Evolutionary conservation across 2,113 vertebrate genomes (phyloP).

Genomic region (Stegostoma tigrinum): DNA sequence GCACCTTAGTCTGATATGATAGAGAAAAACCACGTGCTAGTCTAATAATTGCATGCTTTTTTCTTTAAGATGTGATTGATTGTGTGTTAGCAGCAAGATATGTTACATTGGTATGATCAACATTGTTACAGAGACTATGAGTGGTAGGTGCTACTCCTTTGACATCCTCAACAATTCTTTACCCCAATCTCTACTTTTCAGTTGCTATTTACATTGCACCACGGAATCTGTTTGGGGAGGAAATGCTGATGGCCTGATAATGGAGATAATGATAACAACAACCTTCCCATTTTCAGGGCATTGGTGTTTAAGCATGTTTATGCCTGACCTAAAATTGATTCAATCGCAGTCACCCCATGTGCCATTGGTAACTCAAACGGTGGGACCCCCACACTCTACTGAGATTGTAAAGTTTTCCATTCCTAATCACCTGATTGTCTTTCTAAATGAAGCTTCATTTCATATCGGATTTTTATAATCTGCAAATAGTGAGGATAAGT

Average conservation of each 20-base stretch:
- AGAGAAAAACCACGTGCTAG: too few species aligned
- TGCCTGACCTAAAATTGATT: background rate
- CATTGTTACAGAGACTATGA: too few species aligned
- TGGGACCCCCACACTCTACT: background rate
- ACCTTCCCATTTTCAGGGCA: background rate
- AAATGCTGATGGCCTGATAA: background rate
- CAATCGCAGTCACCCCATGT: background rate
- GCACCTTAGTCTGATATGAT: too few species aligned
- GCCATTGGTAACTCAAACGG: background rate
- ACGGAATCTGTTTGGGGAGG: background rate
- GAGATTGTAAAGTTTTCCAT: background rate
- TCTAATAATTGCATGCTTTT: too few species aligned
- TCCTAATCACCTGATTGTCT: background rate
- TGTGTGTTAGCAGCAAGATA: too few species aligned
- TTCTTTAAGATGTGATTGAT: too few species aligned
- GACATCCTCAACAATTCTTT: too few species aligned
- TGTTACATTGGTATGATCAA: too few species aligned
- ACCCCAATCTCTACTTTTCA: too few species aligned
- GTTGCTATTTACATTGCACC: background rate
- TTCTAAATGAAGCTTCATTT: background rate
- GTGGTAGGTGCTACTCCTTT: too few species aligned
- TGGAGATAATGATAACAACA: background rate
- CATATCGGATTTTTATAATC: background rate
- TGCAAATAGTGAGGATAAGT: background rate
- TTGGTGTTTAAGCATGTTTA: background rate